Base-by-base conservation (phyloP, 2,113 vertebrate genomes). In the Rostratula benghalensis region DNA sequence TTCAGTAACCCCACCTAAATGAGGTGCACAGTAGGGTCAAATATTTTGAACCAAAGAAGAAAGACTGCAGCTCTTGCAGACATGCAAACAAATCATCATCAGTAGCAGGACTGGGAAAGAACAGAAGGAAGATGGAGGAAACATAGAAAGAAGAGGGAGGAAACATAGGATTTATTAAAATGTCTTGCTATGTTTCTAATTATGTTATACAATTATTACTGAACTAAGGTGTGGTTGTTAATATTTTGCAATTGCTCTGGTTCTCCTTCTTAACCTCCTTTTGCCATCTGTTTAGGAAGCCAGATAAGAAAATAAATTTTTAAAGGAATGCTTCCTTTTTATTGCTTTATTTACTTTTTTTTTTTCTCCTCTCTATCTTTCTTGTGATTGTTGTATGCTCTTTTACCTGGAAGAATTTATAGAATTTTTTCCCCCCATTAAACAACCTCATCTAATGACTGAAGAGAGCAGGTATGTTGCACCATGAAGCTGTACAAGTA, bases 361-460 rank as follows among this genome's bases (percentile, higher is more conserved):
- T 2, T 59, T 23, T 4, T 21, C 11, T 3, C 14, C 33, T 9
- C 7, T 18, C 24, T 57, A 0, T 80, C 60, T 65, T 73, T 75
- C 46, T 45, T 79, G 21, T 10, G 39, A 59, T 88, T 71, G 7
- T 21, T 68, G 6, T 25, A 16, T 75, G 6, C 71, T 89, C 20
- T 83, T 75, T 89, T 12, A 25, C 59, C 35, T 8, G 11, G 22
- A 83, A 57, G 39, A 80, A 69, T 64, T 59, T 83, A 13, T 64
- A 37, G 9, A 9, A 9, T 37, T 46, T 76, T 78, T 82, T 78
- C 54, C 11, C 24, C 16, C 22, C 30, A 16, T 87, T 64, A 30
- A 81, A 37, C 10, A 76, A 13, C 6, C 33, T 43, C 53, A 37
- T 10, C 6, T 78, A 63, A 31, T 75, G 41, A 73, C 83, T 35